These are phyloP conservation scores for Sebastes hubbsi DNA, from an alignment of 2,797 vertebrate genomes.

Conservation along the genomic window DNA sequence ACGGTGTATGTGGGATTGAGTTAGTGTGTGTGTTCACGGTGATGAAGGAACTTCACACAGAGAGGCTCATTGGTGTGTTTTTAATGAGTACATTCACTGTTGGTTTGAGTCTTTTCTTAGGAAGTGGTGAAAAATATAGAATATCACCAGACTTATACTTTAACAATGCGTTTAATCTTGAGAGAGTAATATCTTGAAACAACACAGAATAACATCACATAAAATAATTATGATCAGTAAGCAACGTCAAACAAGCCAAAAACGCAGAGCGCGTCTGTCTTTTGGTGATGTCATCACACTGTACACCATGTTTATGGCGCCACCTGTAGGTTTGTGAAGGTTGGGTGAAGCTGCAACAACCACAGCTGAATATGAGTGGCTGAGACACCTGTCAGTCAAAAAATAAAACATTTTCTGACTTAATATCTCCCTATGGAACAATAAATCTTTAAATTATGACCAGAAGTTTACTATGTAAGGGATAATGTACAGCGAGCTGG, in stretches of 20 bases:
- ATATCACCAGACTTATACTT: not conserved
- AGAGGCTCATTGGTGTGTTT: not conserved
- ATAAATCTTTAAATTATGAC: not conserved
- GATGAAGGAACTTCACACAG: too few relatives aligned
- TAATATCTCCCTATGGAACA: not conserved
- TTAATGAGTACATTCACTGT: not conserved
- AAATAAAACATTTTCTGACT: not conserved
- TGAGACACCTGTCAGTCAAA: not conserved
- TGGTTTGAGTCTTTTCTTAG: not conserved
- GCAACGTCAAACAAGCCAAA: conserved; percentile 13
- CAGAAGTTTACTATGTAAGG: not conserved
- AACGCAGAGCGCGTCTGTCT: not conserved
- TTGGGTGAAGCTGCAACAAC: not conserved
- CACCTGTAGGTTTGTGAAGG: not conserved
- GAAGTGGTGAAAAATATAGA: not conserved
- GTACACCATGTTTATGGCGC: not conserved
- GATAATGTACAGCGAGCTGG: too few relatives aligned
- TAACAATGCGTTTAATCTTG: not conserved
- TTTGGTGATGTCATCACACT: not conserved
- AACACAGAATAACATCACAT: not conserved
- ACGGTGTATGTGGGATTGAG: too few relatives aligned
- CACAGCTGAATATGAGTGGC: not conserved
- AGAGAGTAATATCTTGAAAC: not conserved
- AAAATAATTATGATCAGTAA: not conserved
- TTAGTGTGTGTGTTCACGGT: not conserved